Conservation (phyloP, 2,888 invertebrate species). For the Macrophya annulata region DNA sequence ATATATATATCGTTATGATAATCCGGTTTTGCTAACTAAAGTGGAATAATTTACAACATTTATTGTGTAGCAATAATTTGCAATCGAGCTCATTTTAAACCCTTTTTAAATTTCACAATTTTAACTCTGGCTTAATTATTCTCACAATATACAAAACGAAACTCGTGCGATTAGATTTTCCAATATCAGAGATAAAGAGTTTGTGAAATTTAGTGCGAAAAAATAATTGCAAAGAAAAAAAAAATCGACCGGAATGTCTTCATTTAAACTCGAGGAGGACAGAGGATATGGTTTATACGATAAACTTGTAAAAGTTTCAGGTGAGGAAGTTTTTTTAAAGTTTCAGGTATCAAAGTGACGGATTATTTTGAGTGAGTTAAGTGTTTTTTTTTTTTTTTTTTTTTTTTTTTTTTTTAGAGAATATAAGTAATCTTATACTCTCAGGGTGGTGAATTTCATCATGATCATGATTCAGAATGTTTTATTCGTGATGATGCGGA, state of each 20-base stretch:
- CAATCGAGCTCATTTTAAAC: background rate
- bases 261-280: background rate
- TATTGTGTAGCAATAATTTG: background rate
- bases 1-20: conserved; percentile 9
- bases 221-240: background rate
- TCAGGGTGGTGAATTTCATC: background rate
- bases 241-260: background rate
- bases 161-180: background rate
- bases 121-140: background rate
- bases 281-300: background rate
- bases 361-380: background rate
- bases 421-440: conserved; percentile 26
- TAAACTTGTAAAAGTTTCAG: background rate
- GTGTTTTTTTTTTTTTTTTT: conserved; percentile 25
- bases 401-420: conserved; percentile 30
- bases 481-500: background rate
- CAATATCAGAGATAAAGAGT: background rate
- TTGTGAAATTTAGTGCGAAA: background rate
- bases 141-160: background rate
- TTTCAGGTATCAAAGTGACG: background rate
- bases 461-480: background rate
- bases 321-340: background rate
- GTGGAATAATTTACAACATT: background rate
- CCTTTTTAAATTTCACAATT: background rate
- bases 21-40: background rate